Percentiles rank a stretch among this genome's conserved stretches.
These are phyloP conservation scores for Agapornis roseicollis DNA, from an alignment of 2,113 vertebrate genomes.

Conservation along the genomic window DNA sequence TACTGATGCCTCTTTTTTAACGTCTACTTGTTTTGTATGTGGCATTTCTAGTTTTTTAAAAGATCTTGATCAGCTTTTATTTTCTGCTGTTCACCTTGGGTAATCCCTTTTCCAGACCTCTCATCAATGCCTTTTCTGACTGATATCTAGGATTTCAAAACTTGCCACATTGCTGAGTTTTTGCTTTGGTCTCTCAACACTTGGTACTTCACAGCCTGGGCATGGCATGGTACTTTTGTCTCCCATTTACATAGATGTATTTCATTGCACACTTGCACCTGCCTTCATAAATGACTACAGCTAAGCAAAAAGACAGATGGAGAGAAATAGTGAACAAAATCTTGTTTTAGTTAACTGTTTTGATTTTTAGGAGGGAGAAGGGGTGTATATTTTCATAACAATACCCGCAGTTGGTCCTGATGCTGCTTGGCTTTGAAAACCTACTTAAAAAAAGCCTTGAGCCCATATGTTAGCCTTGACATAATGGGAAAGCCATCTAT, in stretches of 20 bases:
- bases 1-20: background rate
- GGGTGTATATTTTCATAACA: background rate
- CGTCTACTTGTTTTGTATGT: background rate
- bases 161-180: background rate
- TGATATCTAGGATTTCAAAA: background rate
- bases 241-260: background rate
- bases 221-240: fast-evolving
- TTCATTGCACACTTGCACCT: background rate
- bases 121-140: background rate
- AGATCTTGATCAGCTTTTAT: background rate
- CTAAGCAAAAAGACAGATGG: background rate
- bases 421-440: background rate
- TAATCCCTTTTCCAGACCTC: background rate
- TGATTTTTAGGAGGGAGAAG: background rate
- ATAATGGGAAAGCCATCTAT: background rate
- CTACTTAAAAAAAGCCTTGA: background rate
- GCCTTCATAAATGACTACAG: background rate
- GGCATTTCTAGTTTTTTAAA: background rate
- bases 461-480: background rate
- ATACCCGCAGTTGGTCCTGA: background rate
- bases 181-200: background rate
- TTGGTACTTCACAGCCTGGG: background rate
- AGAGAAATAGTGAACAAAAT: background rate
- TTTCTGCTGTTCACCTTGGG: background rate
- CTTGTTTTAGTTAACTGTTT: background rate